A percentile compares a stretch with the other conserved stretches of the same genome.
phyloP scores from a whole-genome alignment of 2,888 invertebrate species.

The Pterostichus madidus region DNA sequence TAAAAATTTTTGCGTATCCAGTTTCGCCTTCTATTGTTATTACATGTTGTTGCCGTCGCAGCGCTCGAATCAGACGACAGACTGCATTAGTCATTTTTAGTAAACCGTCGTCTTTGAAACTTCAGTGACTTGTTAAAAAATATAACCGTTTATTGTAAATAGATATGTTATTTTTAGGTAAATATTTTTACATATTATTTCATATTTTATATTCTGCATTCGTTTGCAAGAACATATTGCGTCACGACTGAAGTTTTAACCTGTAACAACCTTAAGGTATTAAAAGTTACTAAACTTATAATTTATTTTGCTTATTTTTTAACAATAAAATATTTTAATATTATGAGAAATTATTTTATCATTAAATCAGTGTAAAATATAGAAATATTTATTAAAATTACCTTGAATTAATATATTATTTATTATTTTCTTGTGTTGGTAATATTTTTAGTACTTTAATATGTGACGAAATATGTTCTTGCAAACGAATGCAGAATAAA shows the following conservation, averaged over 20 bases:
- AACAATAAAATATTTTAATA: slow-evolving; percentile 22
- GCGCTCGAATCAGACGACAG: slow-evolving; percentile 41
- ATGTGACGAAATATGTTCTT: slow-evolving; percentile 13
- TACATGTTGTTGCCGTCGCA: slow-evolving; percentile 58
- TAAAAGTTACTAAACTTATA: slow-evolving; percentile 15
- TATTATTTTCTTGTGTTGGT: slow-evolving; percentile 19
- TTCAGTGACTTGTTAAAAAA: slow-evolving; percentile 32
- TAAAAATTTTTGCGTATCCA: slow-evolving; percentile 56
- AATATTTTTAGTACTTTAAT: slow-evolving; percentile 14
- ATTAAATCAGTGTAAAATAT: slow-evolving; percentile 22
- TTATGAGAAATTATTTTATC: slow-evolving; percentile 19
- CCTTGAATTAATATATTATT: no score
- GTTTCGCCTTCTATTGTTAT: slow-evolving; percentile 59
- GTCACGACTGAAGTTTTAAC: slow-evolving; percentile 19
- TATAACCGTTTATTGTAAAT: slow-evolving; percentile 18
- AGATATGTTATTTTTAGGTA: slow-evolving; percentile 18
- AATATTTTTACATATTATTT: no score
- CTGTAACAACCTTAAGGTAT: slow-evolving; percentile 22
- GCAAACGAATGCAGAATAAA: no score
- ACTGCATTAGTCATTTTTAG: slow-evolving; percentile 26
- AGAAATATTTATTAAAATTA: slow-evolving; percentile 1
- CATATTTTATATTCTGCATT: neutral
- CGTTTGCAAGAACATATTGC: slow-evolving; percentile 4
- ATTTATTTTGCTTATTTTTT: slow-evolving; percentile 12
- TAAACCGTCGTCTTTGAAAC: slow-evolving; percentile 54